Evolutionary conservation across 1,140 invertebrate species (phyloP).

Genomic region (Andrena cerasifolii): DNA sequence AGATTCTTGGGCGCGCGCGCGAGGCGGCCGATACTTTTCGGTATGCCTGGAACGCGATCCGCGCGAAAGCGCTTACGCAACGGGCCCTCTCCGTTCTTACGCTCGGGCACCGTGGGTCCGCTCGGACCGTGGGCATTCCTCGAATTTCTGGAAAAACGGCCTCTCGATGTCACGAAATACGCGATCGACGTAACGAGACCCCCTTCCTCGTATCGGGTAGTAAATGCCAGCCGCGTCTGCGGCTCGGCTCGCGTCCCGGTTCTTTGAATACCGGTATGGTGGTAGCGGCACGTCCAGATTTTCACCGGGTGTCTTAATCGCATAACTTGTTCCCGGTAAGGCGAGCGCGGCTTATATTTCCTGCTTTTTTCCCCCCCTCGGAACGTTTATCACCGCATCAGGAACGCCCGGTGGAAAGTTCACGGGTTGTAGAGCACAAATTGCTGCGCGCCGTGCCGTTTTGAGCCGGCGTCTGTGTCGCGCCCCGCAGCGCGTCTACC

Average conservation of each 20-base stretch:
- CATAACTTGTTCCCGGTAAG: conserved; percentile 49
- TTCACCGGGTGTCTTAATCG: conserved; percentile 50
- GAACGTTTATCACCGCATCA: conserved; percentile 41
- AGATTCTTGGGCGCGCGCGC: neutral
- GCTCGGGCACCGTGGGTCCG: neutral
- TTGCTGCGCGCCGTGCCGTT: conserved; percentile 4
- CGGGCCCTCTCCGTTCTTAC: conserved; percentile 17
- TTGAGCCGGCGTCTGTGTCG: neutral
- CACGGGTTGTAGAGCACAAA: conserved; percentile 46
- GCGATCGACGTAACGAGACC: conserved; percentile 45
- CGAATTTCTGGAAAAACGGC: conserved; percentile 53
- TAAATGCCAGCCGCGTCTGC: conserved; percentile 47
- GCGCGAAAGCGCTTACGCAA: conserved; percentile 44
- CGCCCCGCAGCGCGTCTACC: no score
- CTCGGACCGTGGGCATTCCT: conserved; percentile 42
- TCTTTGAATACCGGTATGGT: conserved; percentile 54
- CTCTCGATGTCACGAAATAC: conserved; percentile 40
- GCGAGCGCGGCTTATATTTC: conserved; percentile 53
- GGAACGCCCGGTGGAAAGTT: conserved; percentile 29
- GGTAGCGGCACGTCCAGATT: conserved; percentile 47
- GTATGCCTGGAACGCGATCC: conserved; percentile 27
- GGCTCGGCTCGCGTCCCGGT: conserved; percentile 41
- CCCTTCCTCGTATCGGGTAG: conserved; percentile 36
- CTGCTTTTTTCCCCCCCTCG: conserved; percentile 10
- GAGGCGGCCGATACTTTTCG: conserved; percentile 31